Evolutionary conservation across 2,113 vertebrate genomes (phyloP), one percentile per base, ranked within the genome.

Genomic region (Talpa occidentalis): DNA sequence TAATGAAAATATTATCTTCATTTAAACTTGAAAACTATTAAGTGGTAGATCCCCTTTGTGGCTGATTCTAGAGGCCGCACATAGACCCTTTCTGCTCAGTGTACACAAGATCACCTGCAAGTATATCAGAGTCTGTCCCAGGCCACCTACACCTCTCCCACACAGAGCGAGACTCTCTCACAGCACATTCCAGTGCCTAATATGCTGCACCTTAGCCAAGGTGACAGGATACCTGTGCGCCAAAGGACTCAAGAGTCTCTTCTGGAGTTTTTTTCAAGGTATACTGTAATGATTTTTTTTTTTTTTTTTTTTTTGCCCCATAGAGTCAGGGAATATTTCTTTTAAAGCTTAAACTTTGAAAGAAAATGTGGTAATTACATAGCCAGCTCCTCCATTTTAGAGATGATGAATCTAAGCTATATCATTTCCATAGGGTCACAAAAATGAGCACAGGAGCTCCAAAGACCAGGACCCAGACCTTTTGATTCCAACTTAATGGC

Each of bases 71-170:
- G 21, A 83, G 26, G 47, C 10, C n/a, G 56, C 30, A 81, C 5
- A 10, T 22, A 60, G 44, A 37, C 21, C 7, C n/a, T 77, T 22
- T 24, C 59, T 72, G 12, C 40, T 59, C 30, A 59, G 30, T 0
- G 1, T 19, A 6, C 7, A 4, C 22, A 76, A 26, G 44, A 60
- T 16, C n/a, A 35, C 35, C 42, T 4, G 19, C 15, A 30, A 49
- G 28, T 14, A 2, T 24, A 47, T 16, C 0, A 35, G 72, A 24
- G 21, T 22, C 21, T 24, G 17, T 26, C 40, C 21, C 9, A 54
- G 49, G n/a, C n/a, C n/a, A n/a, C n/a, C n/a, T n/a, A 0, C 10
- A 35, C 40, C n/a, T 40, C 0, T 0, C 15, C 2, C n/a, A 21
- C 22, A 72, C 19, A 59, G 66, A 54, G 14, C 28, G 24, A 30